A percentile compares a stretch with the other conserved stretches of the same genome.
Evolutionary conservation across 2,888 invertebrate genomes (phyloP).

Genomic region (Caenorhabditis macrosperma): DNA sequence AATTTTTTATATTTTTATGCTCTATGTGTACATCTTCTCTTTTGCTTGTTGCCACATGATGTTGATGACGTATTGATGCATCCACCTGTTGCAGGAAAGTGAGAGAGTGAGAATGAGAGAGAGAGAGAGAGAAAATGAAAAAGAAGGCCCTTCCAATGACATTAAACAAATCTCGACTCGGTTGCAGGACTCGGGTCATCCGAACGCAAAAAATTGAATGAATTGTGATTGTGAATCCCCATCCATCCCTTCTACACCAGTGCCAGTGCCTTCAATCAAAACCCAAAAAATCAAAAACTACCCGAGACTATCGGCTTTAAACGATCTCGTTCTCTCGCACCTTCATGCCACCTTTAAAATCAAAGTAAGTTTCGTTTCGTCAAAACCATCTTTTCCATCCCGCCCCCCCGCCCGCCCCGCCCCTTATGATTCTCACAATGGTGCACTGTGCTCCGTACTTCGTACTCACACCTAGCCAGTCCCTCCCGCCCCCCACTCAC

Average conservation of each 20-base stretch:
- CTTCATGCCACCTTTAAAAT: slow-evolving; percentile 45
- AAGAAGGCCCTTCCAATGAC: not conserved
- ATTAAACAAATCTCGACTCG: slow-evolving; percentile 38
- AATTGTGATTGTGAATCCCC: slow-evolving; percentile 55
- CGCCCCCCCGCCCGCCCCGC: too few species aligned
- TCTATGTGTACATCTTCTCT: slow-evolving; percentile 13
- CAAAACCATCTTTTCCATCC: slow-evolving; percentile 5
- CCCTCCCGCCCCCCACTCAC: not conserved
- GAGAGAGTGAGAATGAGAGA: slow-evolving; percentile 1
- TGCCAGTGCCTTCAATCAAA: slow-evolving; percentile 28
- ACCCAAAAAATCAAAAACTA: slow-evolving; percentile 25
- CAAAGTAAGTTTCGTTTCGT: slow-evolving; percentile 40
- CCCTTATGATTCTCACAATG: not conserved
- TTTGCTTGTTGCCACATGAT: slow-evolving; percentile 35
- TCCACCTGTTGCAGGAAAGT: slow-evolving; percentile 27
- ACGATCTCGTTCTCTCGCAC: slow-evolving; percentile 36
- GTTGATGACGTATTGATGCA: slow-evolving; percentile 17
- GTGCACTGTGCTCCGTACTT: not conserved
- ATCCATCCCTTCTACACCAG: slow-evolving; percentile 28
- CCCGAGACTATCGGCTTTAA: slow-evolving; percentile 12
- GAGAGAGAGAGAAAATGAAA: not conserved
- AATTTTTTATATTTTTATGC: not conserved
- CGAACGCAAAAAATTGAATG: slow-evolving; percentile 56
- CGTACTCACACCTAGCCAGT: not conserved
- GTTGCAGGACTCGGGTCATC: slow-evolving; percentile 58